Conservation (phyloP, 2,113 vertebrate species). For the Perca schrenkii region DNA sequence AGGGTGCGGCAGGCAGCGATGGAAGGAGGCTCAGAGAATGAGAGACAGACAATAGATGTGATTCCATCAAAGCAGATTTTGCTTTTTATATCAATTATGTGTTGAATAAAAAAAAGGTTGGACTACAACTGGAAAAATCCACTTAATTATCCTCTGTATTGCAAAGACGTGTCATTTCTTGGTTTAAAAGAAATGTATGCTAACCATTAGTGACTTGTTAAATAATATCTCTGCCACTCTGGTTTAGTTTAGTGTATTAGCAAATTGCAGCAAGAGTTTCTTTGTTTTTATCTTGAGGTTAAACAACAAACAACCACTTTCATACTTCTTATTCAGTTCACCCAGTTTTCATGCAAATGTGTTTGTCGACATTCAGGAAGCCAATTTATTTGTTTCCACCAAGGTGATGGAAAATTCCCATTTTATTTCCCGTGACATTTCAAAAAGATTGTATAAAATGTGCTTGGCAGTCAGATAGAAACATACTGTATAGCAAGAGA, state of each 20-base stretch:
- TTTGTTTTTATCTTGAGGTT: conserved; percentile 42
- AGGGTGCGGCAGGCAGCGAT: conserved; percentile 3
- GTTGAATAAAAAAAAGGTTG: not conserved
- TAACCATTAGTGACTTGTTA: not conserved
- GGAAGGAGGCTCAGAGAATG: conserved; percentile 6
- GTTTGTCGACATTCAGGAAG: conserved; percentile 62
- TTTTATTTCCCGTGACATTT: conserved; percentile 62
- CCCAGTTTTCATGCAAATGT: conserved; percentile 23
- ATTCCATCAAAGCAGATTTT: conserved; percentile 28
- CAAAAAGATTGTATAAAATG: conserved; percentile 39
- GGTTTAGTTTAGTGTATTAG: not conserved
- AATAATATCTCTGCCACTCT: not conserved
- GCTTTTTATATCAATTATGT: not conserved
- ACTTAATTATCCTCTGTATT: conserved; percentile 13
- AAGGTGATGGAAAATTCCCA: conserved; percentile 47
- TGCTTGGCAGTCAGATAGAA: conserved; percentile 24
- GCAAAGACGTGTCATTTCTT: not conserved
- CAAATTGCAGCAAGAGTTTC: conserved; percentile 13
- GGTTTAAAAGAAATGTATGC: not conserved
- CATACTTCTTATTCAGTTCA: conserved; percentile 17
- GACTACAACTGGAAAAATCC: not conserved
- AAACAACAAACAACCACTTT: conserved; percentile 3
- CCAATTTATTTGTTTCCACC: conserved; percentile 48
- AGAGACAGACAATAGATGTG: conserved; percentile 35
- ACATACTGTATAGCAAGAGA: conserved; percentile 5